phyloP scores from a whole-genome alignment of 2,797 vertebrate genomes.

The Salmo trutta region DNA sequence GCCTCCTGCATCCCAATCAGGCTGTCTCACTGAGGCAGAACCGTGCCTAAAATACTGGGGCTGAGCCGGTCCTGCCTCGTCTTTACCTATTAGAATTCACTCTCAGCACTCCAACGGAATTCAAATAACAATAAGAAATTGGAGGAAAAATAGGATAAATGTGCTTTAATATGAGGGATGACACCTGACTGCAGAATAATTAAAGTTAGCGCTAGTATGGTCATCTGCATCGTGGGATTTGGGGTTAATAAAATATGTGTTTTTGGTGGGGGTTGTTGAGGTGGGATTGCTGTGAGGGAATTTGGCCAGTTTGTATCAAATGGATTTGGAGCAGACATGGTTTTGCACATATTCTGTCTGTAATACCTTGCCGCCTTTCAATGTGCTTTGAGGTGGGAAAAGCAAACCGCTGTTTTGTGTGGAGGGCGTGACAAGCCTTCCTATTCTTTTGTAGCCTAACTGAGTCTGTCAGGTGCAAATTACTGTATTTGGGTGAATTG shows the following conservation, averaged over 20 bases:
- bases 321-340: constrained; percentile 24
- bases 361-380: constrained; percentile 9
- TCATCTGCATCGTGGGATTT: constrained; percentile 21
- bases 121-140: constrained; percentile 75
- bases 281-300: constrained; percentile 1
- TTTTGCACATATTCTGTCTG: constrained; percentile 5
- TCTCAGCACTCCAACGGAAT: constrained; percentile 61
- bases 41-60: constrained; percentile 72
- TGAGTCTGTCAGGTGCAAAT: background rate
- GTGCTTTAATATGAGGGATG: constrained; percentile 53
- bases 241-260: constrained; percentile 41
- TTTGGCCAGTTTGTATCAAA: background rate
- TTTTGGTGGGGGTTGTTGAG: background rate
- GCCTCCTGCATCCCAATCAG: constrained; percentile 78
- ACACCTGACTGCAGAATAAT: constrained; percentile 50
- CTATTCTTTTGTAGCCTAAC: too few species aligned
- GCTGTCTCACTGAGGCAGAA: constrained; percentile 74
- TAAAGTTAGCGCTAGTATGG: constrained; percentile 35
- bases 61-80: constrained; percentile 57
- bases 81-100: constrained; percentile 63
- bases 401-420: background rate
- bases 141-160: constrained; percentile 56
- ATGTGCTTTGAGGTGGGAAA: background rate
- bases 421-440: background rate
- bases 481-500: background rate